Evolutionary conservation across 2,888 invertebrate genomes (phyloP).

Genomic region (Chesias legatella): DNA sequence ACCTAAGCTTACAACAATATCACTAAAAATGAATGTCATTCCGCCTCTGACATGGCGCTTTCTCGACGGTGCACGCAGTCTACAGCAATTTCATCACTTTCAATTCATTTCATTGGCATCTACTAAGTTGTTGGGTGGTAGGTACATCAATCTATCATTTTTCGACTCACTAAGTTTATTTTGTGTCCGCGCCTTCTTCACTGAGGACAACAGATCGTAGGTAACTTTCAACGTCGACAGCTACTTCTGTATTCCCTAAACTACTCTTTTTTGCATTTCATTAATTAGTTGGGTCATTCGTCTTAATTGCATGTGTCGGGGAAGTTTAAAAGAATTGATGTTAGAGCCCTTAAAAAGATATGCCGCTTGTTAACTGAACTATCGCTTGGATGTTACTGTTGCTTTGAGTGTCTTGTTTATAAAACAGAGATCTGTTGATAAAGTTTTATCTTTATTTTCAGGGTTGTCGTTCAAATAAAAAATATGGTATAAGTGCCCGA

Average conservation of each 20-base stretch:
- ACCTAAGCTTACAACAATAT: no score
- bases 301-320: constrained; percentile 75
- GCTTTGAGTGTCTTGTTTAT: background rate
- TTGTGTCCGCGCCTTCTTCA: no score
- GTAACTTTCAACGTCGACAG: background rate
- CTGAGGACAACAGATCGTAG: background rate
- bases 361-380: constrained; percentile 25
- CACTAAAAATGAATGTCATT: no score
- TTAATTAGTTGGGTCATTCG: constrained; percentile 73
- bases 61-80: no score
- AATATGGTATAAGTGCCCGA: no score
- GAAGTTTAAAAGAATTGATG: constrained; percentile 62
- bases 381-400: constrained; percentile 3
- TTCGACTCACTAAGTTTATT: no score
- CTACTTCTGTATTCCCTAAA: background rate
- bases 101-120: no score
- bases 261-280: constrained; percentile 49
- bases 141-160: no score
- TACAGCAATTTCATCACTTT: no score
- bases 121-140: no score
- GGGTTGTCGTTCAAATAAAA: no score
- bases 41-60: no score
- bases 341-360: constrained; percentile 39
- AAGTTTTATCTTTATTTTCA: background rate
- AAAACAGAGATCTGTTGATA: background rate